Base-by-base conservation (phyloP, 1,140 invertebrate species). In the Pantala flavescens region DNA sequence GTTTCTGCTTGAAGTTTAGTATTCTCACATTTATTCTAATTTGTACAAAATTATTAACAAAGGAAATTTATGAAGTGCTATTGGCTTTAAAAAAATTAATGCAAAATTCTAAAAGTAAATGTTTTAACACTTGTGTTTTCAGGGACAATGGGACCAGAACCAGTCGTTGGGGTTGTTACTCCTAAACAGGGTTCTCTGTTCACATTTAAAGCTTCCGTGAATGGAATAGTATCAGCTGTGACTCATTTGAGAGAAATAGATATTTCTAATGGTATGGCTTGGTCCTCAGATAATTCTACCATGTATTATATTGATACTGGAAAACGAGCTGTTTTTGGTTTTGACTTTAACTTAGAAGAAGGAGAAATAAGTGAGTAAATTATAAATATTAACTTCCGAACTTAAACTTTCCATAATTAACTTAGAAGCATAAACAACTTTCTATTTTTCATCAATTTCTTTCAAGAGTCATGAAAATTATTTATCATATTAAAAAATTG, bases 231-330 rank as follows among this genome's bases (percentile, higher is more conserved):
- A 0, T 10, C 21, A 2, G 24, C 55, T 16, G 23, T 74, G 7
- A 11, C 14, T 2, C 28, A 70, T 70, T 81, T 74, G 76, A 79
- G 81, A 77, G 86, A 74, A 72, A 85, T 93, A 21, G 85, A 86
- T 71, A 90, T 94, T 72, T 92, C 91, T 36, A 97, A 96, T 80
- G 94, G 94, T 0, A 80, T 96, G 9, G 88, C 88, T 11, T 96
- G 94, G 94, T 90, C 89, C 77, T 79, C 83, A 9, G 85, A 88
- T 70, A 87, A 88, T 75, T 86, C 87, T 24, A 88, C 87, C 28
- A 88, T 93, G 82, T 94, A 91, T 81, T 93, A 90, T 79, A 91
- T 92, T 0, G 91, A 94, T 80, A 88, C 90, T 1, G 84, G 87
- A 14, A 90, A 90, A 10, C 83, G 82, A 71, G 84, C 87, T 78